phyloP scores from a whole-genome alignment of 2,113 vertebrate genomes.

The Echinops telfairi region DNA sequence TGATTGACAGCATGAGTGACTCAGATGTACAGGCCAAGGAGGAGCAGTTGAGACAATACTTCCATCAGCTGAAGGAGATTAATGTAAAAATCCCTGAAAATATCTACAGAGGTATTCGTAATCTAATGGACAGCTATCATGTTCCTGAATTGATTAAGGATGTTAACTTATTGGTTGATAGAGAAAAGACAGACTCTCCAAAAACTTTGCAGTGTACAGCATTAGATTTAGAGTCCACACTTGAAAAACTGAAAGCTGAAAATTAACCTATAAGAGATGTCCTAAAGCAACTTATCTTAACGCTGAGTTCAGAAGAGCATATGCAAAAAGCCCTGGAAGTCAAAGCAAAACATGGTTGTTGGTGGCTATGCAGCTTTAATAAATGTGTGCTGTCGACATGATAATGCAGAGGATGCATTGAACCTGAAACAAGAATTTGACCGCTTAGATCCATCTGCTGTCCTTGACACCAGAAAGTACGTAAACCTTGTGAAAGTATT shows the following conservation, averaged over 20 bases:
- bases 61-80: conserved; percentile 93
- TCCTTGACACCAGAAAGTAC: conserved; percentile 90
- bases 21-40: conserved; percentile 92
- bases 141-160: conserved; percentile 92
- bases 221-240: conserved; percentile 87
- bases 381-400: conserved; percentile 93
- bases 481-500: conserved; percentile 89
- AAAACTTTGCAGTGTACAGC: conserved; percentile 70
- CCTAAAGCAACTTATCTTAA: conserved; percentile 89
- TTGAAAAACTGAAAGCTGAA: conserved; percentile 89
- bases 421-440: conserved; percentile 95
- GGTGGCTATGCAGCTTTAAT: conserved; percentile 92
- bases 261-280: conserved; percentile 87
- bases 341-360: conserved; percentile 92
- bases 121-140: conserved; percentile 88
- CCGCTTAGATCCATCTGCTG: conserved; percentile 88
- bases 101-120: conserved; percentile 92
- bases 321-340: conserved; percentile 95
- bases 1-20: conserved; percentile 93
- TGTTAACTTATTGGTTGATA: conserved; percentile 77
- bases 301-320: conserved; percentile 92
- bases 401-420: conserved; percentile 94
- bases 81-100: conserved; percentile 88
- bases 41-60: conserved; percentile 93
- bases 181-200: conserved; percentile 70